Base-by-base conservation (phyloP, 1,140 invertebrate genomes). In the Drosophila sulfurigaster region DNA sequence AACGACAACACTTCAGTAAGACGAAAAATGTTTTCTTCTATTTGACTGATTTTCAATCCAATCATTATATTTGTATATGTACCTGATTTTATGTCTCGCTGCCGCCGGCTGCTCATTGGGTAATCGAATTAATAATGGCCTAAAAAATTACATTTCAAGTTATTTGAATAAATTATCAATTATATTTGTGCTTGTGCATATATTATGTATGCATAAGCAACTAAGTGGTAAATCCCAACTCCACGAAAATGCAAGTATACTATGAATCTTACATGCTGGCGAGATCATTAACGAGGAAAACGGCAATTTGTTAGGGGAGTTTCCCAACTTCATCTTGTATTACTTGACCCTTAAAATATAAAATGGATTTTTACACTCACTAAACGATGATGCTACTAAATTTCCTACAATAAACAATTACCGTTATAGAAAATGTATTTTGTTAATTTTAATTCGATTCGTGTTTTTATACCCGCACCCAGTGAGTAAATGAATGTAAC, bases 161-260 rank as follows among this genome's bases (percentile, higher is more conserved):
- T 78, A 78, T 81, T 70, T 85, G 82, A 79, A 86, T 86, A 88
- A 86, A 88, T 88, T 86, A 88, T 70, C 79, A 79, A 87, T 79
- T 73, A 87, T 51, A 56, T 41, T 5, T 32, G 30, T 8, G 30
- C 11, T 10, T 43, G 10, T 35, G 11, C 30, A 35, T 16, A 5
- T 20, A 56, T 67, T 54, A 73, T 67, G 49, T 59, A 73, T 68
- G 64, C 56, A 73, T 54, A 59, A 54, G 15, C 64, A 67, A 67
- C 63, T 73, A 67, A 73, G 67, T 59, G n/a, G 46, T 51, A 67
- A 52, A 66, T n/a, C 8, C 8, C 38, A 38, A 11, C 11, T 64
- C 13, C 35, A 63, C 59, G 38, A 48, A 68, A 74, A 69, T 65
- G 7, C 5, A 32, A 32, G 20, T 25, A 32, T 32, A 32, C 30